These are phyloP conservation scores for Idaea dimidiata DNA, from an alignment of 2,888 invertebrate species.

Conservation along the genomic window DNA sequence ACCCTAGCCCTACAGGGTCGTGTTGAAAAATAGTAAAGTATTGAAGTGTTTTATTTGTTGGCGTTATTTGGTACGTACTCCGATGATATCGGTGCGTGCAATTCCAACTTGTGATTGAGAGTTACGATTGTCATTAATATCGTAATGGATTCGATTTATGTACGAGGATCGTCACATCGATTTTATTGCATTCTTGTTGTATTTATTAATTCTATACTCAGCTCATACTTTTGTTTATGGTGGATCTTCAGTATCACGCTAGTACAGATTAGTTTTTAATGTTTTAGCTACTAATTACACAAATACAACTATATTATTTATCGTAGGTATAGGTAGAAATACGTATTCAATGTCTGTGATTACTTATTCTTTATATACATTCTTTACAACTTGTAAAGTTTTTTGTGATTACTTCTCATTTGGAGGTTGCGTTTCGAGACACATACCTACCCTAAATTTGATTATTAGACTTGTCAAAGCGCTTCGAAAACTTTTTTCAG, in stretches of 20 bases:
- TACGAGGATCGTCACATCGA: conserved; percentile 55
- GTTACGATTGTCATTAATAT: conserved; percentile 72
- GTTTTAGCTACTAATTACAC: background rate
- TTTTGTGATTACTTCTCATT: no score
- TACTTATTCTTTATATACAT: no score
- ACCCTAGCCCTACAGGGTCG: conserved; percentile 28
- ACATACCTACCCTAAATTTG: no score
- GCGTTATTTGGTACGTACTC: conserved; percentile 35
- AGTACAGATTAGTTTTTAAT: background rate
- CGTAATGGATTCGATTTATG: conserved; percentile 70
- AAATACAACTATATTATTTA: background rate
- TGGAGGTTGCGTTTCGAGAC: no score
- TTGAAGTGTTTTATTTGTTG: conserved; percentile 39
- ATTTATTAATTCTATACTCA: conserved; percentile 49
- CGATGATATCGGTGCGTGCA: conserved; percentile 49
- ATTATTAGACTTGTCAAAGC: no score
- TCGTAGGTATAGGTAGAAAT: no score
- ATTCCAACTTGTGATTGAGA: conserved; percentile 63
- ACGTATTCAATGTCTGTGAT: no score
- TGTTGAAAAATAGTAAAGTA: conserved; percentile 27
- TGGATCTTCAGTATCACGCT: conserved; percentile 35
- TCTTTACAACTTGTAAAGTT: no score
- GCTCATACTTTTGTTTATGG: conserved; percentile 46
- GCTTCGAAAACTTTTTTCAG: no score
- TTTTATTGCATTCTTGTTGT: conserved; percentile 53